phyloP scores from a whole-genome alignment of 2,797 vertebrate genomes.

The Cuculus canorus region DNA sequence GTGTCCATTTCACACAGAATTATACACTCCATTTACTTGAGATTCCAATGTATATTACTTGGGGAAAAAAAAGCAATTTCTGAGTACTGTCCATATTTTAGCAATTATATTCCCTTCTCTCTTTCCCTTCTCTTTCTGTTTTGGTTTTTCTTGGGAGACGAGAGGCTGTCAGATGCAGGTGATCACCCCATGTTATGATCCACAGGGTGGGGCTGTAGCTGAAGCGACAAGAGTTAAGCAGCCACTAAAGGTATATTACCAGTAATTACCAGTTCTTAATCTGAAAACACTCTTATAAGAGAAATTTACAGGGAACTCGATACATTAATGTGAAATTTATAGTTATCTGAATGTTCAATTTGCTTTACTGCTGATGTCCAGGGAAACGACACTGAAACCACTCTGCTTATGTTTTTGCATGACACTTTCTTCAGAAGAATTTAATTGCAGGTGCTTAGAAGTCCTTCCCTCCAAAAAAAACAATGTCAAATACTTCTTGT shows the following conservation, averaged over 20 bases:
- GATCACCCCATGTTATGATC: neutral
- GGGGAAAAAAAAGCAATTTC: neutral
- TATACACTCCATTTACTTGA: slow-evolving; percentile 57
- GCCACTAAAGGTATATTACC: neutral
- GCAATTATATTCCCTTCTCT: slow-evolving; percentile 42
- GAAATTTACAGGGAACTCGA: neutral
- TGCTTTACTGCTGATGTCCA: neutral
- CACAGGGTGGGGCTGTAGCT: neutral
- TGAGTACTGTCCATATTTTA: slow-evolving; percentile 41
- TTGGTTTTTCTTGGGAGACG: neutral
- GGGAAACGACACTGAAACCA: neutral
- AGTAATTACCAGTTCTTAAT: neutral
- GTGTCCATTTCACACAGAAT: slow-evolving; percentile 55
- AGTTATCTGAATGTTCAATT: neutral
- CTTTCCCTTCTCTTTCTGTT: neutral
- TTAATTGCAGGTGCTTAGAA: neutral
- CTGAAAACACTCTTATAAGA: slow-evolving; percentile 8
- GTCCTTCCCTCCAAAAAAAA: neutral
- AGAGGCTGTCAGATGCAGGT: neutral
- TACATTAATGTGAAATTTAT: neutral
- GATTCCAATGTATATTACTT: slow-evolving; percentile 65
- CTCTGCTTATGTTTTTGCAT: neutral
- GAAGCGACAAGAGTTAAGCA: neutral
- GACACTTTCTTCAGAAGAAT: neutral
- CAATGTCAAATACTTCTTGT: neutral